Percentiles rank a stretch among this genome's conserved stretches.
These are phyloP conservation scores for Drosophila stalkeri DNA, from an alignment of 2,888 invertebrate species.

Conservation along the genomic window DNA sequence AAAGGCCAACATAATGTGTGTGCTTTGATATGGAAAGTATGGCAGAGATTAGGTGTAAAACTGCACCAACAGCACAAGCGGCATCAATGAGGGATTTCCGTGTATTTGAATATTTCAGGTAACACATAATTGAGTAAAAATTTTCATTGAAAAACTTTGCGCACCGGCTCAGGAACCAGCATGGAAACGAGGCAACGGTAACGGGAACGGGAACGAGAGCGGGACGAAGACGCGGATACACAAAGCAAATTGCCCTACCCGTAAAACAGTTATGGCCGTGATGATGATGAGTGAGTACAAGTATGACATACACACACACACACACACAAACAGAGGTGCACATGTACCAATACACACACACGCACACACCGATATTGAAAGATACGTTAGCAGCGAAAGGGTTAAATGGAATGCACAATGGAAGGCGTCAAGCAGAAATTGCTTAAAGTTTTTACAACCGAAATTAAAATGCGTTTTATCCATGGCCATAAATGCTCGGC, in stretches of 20 bases:
- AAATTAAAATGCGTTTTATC: conserved; percentile 78
- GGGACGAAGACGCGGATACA: conserved; percentile 13
- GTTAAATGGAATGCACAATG: conserved; percentile 72
- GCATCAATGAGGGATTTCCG: conserved; percentile 45
- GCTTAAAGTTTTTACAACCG: conserved; percentile 69
- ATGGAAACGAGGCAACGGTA: background rate
- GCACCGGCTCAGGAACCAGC: background rate
- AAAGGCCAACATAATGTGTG: conserved; percentile 11
- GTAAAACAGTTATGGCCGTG: conserved; percentile 65
- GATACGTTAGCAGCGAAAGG: conserved; percentile 66
- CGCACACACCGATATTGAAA: conserved; percentile 32
- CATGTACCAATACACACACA: conserved; percentile 29
- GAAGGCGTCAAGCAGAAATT: conserved; percentile 69
- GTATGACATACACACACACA: conserved; percentile 30
- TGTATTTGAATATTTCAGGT: conserved; percentile 56
- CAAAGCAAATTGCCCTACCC: conserved; percentile 45
- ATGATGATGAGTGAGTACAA: conserved; percentile 58
- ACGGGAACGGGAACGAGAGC: background rate
- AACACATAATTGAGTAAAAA: conserved; percentile 40
- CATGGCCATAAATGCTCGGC: conserved; percentile 64
- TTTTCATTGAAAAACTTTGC: conserved; percentile 65
- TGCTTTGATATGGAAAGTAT: conserved; percentile 3
- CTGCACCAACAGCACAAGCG: conserved; percentile 7
- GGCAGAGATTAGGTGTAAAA: conserved; percentile 4
- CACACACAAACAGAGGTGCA: conserved; percentile 7